Conservation (phyloP, 2,888 invertebrate genomes). For the Ophion costatus region DNA sequence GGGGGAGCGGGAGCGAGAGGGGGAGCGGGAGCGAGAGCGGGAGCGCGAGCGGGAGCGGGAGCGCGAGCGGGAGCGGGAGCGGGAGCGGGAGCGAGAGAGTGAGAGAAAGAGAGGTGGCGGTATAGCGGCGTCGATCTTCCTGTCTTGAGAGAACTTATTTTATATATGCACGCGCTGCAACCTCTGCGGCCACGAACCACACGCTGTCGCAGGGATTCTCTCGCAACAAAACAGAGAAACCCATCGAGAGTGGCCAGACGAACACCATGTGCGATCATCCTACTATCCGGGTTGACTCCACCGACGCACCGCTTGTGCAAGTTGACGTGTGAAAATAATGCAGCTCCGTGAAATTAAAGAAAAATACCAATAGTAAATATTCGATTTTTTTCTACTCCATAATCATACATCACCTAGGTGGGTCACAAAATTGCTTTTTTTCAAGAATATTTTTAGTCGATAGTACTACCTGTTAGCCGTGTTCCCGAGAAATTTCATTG, state of each 20-base stretch:
- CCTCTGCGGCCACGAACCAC: slow-evolving; percentile 17
- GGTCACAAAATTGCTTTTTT: no score
- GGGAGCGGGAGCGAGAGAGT: background rate
- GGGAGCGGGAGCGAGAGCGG: background rate
- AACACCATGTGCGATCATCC: slow-evolving; percentile 12
- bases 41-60: background rate
- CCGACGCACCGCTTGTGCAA: slow-evolving; percentile 39
- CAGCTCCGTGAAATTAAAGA: slow-evolving; percentile 25
- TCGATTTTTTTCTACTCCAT: no score
- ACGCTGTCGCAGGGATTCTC: slow-evolving; percentile 62
- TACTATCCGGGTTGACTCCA: slow-evolving; percentile 43
- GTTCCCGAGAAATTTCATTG: no score
- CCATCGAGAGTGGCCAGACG: background rate
- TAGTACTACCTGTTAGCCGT: no score
- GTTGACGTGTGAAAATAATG: slow-evolving; percentile 62
- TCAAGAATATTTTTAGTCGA: no score
- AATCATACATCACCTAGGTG: no score
- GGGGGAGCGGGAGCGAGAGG: no score
- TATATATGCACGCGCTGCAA: background rate
- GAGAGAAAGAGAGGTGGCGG: slow-evolving; percentile 16
- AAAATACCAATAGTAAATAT: background rate
- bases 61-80: background rate
- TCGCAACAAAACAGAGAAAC: slow-evolving; percentile 26
- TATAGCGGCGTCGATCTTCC: slow-evolving; percentile 54
- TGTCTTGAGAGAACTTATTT: slow-evolving; percentile 49